Conservation (phyloP, 2,113 vertebrate genomes). For the Aplodontia rufa region DNA sequence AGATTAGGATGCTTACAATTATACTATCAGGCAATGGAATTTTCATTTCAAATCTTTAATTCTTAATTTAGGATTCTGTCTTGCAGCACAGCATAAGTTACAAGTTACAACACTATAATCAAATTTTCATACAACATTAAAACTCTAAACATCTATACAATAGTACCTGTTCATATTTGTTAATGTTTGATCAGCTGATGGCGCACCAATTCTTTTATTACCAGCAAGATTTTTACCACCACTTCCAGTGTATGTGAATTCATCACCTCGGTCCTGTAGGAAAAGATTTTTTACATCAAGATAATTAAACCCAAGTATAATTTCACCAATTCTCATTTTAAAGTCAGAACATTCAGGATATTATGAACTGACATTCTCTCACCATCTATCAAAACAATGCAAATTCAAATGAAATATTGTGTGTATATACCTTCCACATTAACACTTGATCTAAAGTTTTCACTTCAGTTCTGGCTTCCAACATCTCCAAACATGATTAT, state of each 20-base stretch:
- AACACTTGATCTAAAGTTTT: constrained; percentile 1
- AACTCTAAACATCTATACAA: constrained; percentile 49
- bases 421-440: neutral
- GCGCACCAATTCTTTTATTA: constrained; percentile 98
- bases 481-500: neutral
- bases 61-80: constrained; percentile 30
- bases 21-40: neutral
- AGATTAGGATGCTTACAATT: neutral
- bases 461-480: neutral
- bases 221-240: constrained; percentile 98
- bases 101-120: neutral
- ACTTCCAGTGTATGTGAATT: constrained; percentile 99
- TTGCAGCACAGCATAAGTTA: neutral
- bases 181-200: constrained; percentile 97
- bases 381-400: neutral
- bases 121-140: constrained; percentile 5
- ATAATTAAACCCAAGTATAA: neutral
- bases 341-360: constrained; percentile 40
- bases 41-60: constrained; percentile 47
- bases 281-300: constrained; percentile 75
- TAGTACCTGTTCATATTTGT: constrained; percentile 99
- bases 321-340: constrained; percentile 50
- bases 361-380: neutral
- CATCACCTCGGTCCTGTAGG: constrained; percentile 95
- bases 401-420: constrained; percentile 3